Base-by-base conservation (phyloP, 1,140 invertebrate species). In the Cepaea nemoralis region DNA sequence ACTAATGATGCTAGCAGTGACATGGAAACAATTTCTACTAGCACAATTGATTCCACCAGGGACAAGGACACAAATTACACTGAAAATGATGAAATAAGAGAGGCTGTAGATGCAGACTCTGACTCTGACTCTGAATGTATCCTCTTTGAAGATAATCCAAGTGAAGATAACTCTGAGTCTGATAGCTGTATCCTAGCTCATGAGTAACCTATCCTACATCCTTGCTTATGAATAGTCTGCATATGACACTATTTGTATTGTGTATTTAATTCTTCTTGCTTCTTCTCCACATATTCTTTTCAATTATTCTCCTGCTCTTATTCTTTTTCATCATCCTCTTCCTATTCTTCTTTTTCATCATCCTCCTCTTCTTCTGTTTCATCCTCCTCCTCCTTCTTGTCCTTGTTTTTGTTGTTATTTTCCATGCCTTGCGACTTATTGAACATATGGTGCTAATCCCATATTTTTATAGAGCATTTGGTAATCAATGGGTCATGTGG, bases 111-210 rank as follows among this genome's bases (percentile, higher is more conserved):
- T 45, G 16, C 40, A 16, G 48, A 77, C 31, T 50, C 59, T 24
- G 75, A 77, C 16, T 77, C 75, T 2, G 75, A 77, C n/a, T 31
- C 48, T 63, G 75, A 77, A 8, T 77, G 75, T 35, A 77, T 79
- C 40, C 40, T 79, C 6, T 24, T 1, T 69, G 66, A 42, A 69
- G 35, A 79, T 50, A 10, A 50, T 48, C 42, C 5, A 31, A 33
- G 31, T 1, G 73, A 75, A 6, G 31, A 37, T 77, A 37, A 24
- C 66, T 0, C 5, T 59, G 75, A 77, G 35, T 50, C 37, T 19
- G 50, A 77, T 37, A 35, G 31, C 24, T 33, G 14, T 77, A 33
- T 63, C 27, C 66, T 55, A 63, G 75, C 63, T n/a, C n/a, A n/a
- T n/a, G n/a, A n/a, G n/a, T n/a, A n/a, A n/a, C 40, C 5, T 55